These are phyloP conservation scores for Sussaba pulchella DNA, from an alignment of 2,888 invertebrate genomes.

Conservation along the genomic window DNA sequence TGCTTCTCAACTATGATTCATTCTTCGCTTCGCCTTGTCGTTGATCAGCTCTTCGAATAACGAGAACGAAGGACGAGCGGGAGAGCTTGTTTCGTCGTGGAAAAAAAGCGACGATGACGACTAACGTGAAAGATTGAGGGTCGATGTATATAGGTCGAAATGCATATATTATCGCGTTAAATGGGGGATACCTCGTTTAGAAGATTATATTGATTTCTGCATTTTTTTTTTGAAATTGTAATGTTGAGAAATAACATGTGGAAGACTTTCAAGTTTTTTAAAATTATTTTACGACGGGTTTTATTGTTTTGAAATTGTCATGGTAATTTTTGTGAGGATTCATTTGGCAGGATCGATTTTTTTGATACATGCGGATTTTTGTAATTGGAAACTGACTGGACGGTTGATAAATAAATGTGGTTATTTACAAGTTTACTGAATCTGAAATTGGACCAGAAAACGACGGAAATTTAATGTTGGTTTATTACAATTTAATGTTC, in stretches of 20 bases:
- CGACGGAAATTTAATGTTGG: too few species aligned
- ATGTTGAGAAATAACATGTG: too few species aligned
- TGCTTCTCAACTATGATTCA: conserved; percentile 29
- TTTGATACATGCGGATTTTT: neutral
- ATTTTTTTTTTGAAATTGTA: too few species aligned
- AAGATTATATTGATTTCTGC: conserved; percentile 11
- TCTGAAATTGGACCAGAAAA: too few species aligned
- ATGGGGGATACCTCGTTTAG: conserved; percentile 12
- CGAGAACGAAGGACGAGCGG: conserved; percentile 2
- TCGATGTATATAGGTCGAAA: conserved; percentile 15
- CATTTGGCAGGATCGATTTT: neutral
- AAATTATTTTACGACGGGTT: neutral
- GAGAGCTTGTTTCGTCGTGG: conserved; percentile 8
- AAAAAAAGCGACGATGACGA: conserved; percentile 7
- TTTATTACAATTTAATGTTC: too few species aligned
- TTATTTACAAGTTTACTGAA: too few species aligned
- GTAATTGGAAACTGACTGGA: neutral
- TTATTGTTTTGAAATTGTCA: neutral
- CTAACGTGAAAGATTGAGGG: conserved; percentile 32
- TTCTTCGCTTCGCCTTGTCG: conserved; percentile 20
- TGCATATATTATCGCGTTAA: conserved; percentile 27
- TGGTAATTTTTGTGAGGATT: neutral
- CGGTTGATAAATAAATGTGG: neutral
- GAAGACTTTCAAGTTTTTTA: neutral
- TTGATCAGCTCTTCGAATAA: conserved; percentile 34